These are phyloP conservation scores for Pandemis corylana DNA, from an alignment of 2,888 invertebrate genomes.

Conservation along the genomic window DNA sequence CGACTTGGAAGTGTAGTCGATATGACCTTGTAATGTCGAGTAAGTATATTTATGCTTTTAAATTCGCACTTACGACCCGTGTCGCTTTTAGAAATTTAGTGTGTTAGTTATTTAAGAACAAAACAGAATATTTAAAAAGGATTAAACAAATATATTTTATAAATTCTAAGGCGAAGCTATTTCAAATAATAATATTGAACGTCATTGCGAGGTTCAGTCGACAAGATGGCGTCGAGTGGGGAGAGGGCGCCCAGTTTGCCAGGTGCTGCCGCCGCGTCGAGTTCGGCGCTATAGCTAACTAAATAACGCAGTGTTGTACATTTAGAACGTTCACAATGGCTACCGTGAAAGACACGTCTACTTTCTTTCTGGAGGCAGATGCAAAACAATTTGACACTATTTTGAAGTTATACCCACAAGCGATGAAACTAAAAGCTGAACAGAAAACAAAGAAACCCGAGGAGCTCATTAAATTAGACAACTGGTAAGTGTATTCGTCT, in stretches of 20 bases:
- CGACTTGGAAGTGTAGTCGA: slow-evolving; percentile 76
- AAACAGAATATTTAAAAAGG: background rate
- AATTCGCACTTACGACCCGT: slow-evolving; percentile 1
- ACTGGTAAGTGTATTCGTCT: slow-evolving; percentile 92
- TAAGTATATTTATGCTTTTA: slow-evolving; percentile 76
- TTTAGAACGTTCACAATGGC: slow-evolving; percentile 90
- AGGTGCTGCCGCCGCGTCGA: slow-evolving; percentile 86
- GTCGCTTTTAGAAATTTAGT: background rate
- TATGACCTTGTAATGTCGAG: slow-evolving; percentile 81
- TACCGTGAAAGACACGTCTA: slow-evolving; percentile 95
- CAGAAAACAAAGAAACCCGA: slow-evolving; percentile 96
- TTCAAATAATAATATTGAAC: slow-evolving; percentile 80
- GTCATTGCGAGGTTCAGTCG: slow-evolving; percentile 78
- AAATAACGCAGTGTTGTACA: slow-evolving; percentile 84
- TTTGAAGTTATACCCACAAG: slow-evolving; percentile 95
- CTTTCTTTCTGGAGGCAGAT: slow-evolving; percentile 96
- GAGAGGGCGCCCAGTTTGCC: slow-evolving; percentile 84
- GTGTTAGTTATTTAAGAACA: background rate
- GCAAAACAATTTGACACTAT: slow-evolving; percentile 94
- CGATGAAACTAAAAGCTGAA: slow-evolving; percentile 95
- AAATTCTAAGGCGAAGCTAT: slow-evolving; percentile 62
- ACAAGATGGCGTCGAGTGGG: slow-evolving; percentile 84
- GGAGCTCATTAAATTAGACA: slow-evolving; percentile 97
- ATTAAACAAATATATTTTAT: slow-evolving; percentile 26
- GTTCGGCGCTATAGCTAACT: slow-evolving; percentile 85